These are phyloP conservation scores for Oreochromis tanganicae DNA, from an alignment of 2,113 vertebrate species.

Conservation along the genomic window DNA sequence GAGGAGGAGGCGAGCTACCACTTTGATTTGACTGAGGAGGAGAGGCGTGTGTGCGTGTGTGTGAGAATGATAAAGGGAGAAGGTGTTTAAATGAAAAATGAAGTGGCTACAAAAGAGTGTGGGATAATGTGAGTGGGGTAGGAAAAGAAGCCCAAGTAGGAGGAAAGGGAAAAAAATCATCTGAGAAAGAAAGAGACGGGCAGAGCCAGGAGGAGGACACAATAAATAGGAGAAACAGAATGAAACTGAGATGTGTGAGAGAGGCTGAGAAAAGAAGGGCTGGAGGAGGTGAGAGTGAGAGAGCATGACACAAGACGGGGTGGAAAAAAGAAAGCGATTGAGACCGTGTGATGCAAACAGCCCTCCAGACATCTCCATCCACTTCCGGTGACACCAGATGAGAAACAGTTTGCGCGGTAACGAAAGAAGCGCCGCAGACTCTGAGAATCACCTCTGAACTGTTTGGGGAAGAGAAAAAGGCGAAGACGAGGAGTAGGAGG, in stretches of 20 bases:
- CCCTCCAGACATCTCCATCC: constrained; percentile 6
- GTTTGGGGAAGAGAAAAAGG: neutral
- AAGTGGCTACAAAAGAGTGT: constrained; percentile 1
- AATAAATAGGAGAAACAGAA: constrained; percentile 50
- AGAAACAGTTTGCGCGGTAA: constrained; percentile 30
- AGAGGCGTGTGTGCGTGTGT: neutral
- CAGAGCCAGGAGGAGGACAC: neutral
- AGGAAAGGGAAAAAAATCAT: neutral
- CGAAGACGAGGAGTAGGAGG: constrained; percentile 21
- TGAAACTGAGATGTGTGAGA: constrained; percentile 54
- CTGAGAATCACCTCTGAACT: neutral
- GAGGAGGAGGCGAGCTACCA: constrained; percentile 26
- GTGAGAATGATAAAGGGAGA: constrained; percentile 2
- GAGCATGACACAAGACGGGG: neutral
- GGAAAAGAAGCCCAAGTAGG: neutral
- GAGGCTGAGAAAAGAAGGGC: neutral
- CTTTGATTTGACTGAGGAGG: constrained; percentile 1
- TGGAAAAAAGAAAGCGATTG: neutral
- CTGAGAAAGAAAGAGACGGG: neutral
- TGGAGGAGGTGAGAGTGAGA: constrained; percentile 25
- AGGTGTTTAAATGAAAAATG: constrained; percentile 52
- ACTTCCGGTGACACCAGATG: constrained; percentile 38
- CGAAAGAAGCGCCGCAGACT: neutral
- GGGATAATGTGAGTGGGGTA: neutral
- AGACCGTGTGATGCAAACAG: constrained; percentile 24